A percentile compares a stretch with the other conserved stretches of the same genome.
Conservation (phyloP, 2,888 invertebrate genomes). For the Eueremaeus valkanovi region DNA sequence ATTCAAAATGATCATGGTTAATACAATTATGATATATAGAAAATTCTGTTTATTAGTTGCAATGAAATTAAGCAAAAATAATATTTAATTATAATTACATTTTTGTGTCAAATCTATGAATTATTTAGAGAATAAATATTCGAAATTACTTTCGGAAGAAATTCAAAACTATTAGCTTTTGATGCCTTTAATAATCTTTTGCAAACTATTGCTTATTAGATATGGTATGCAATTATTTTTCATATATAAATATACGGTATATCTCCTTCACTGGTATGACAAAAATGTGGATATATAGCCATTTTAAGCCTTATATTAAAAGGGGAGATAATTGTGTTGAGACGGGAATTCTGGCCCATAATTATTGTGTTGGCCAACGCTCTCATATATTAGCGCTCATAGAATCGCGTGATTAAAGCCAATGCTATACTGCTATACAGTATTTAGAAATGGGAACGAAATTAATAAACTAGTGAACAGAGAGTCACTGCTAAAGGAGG, state of each 20-base stretch:
- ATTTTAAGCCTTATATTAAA: slow-evolving; percentile 3
- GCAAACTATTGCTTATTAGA: slow-evolving; percentile 25
- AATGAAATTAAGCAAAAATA: no score
- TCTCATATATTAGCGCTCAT: neutral
- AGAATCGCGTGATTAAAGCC: slow-evolving; percentile 2
- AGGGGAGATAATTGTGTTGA: neutral
- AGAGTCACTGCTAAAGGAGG: no score
- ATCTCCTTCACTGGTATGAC: slow-evolving; percentile 19
- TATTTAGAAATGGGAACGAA: neutral
- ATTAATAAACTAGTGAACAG: neutral
- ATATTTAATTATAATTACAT: neutral
- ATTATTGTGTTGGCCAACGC: neutral
- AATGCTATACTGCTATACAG: neutral
- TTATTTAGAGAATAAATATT: neutral
- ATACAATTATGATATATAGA: no score
- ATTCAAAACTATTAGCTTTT: neutral
- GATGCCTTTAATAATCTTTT: neutral
- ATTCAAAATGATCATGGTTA: no score
- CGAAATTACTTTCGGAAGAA: neutral
- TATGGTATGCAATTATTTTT: slow-evolving; percentile 33
- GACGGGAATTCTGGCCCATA: slow-evolving; percentile 4
- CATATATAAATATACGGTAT: no score
- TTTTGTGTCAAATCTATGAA: neutral
- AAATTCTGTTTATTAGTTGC: no score
- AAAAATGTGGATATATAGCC: slow-evolving; percentile 28